A percentile compares a stretch with the other conserved stretches of the same genome.
phyloP scores from a whole-genome alignment of 2,797 vertebrate species.

The Aeoliscus strigatus region DNA sequence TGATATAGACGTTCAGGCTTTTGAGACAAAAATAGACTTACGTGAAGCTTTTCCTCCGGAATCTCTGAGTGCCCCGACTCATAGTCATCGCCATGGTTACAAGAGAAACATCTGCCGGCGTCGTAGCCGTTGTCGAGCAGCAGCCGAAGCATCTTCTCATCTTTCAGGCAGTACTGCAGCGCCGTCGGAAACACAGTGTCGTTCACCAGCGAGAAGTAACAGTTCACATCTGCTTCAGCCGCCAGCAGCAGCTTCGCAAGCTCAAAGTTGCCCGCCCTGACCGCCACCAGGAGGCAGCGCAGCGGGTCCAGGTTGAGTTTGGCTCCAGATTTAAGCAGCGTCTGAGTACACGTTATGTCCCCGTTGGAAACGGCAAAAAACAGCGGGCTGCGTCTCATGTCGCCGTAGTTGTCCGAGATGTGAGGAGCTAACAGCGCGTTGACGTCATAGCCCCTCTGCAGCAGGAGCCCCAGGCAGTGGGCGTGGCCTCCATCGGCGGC shows the following conservation, averaged over 20 bases:
- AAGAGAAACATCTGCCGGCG: conserved; percentile 26
- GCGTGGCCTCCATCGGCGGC: conserved; percentile 79
- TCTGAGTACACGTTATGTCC: conserved; percentile 13
- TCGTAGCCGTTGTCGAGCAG: conserved; percentile 71
- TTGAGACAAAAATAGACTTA: conserved; percentile 44
- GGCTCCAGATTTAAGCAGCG: conserved; percentile 29
- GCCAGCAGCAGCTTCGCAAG: conserved; percentile 80
- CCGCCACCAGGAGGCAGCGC: conserved; percentile 82
- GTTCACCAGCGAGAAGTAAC: conserved; percentile 80
- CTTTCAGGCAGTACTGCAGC: conserved; percentile 85
- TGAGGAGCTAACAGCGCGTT: conserved; percentile 71
- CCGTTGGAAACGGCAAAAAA: conserved; percentile 52
- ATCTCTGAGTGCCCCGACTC: conserved; percentile 3
- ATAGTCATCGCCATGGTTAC: conserved; percentile 17
- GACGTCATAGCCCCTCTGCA: conserved; percentile 77
- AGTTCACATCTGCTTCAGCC: conserved; percentile 81
- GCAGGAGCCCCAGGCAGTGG: conserved; percentile 80
- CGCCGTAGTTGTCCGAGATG: conserved; percentile 76
- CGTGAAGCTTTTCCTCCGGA: conserved; percentile 42
- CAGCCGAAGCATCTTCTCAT: conserved; percentile 83
- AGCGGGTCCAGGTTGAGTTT: conserved; percentile 79
- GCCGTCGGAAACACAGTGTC: conserved; percentile 85
- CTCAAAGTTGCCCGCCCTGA: conserved; percentile 78
- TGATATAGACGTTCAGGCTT: too few relatives aligned
- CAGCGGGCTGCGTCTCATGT: conserved; percentile 74